These are phyloP conservation scores for Ara ararauna DNA, from an alignment of 2,797 vertebrate species.

Conservation along the genomic window DNA sequence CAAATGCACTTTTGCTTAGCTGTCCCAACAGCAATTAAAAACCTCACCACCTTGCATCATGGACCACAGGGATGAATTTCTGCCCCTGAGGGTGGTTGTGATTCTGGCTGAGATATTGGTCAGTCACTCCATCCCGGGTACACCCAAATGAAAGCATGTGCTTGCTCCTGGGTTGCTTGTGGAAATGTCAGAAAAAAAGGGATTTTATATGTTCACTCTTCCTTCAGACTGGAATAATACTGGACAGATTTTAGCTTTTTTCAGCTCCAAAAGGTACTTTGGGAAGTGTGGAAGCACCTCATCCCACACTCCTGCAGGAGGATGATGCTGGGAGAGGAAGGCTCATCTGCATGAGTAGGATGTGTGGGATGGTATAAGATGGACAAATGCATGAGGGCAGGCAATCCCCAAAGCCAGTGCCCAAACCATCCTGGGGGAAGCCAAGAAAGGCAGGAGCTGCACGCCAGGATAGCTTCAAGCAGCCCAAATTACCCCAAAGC, in stretches of 20 bases:
- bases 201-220: neutral
- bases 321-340: neutral
- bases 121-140: fast-evolving
- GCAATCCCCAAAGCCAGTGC: neutral
- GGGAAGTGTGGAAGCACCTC: neutral
- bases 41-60: fast-evolving
- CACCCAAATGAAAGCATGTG: neutral
- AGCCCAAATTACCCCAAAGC: neutral
- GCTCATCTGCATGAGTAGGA: neutral
- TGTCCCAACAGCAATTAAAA: neutral
- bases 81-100: neutral
- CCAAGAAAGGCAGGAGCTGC: neutral
- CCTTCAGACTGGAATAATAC: neutral
- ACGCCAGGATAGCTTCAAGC: neutral
- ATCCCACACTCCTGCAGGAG: neutral
- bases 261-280: neutral
- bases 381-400: neutral
- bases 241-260: neutral
- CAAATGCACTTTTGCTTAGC: neutral
- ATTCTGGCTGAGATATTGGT: neutral
- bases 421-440: neutral
- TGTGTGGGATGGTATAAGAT: neutral
- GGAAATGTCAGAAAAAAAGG: neutral
- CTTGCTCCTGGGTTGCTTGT: neutral
- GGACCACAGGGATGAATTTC: neutral